phyloP scores from a whole-genome alignment of 37 sponge, comb jelly and placozoan genomes.

The Spongia lamella region DNA sequence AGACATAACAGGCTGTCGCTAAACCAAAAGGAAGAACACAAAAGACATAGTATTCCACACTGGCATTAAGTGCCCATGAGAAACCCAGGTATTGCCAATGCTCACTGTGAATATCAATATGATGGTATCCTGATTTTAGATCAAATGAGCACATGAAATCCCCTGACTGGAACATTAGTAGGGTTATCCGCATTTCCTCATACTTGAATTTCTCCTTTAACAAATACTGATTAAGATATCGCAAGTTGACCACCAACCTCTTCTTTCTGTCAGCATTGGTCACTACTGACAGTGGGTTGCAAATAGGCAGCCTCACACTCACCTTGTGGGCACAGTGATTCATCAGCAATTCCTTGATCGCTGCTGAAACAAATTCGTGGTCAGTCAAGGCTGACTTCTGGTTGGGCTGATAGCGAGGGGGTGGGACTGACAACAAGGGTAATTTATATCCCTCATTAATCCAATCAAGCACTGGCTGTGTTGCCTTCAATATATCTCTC shows the following conservation, averaged over 20 bases:
- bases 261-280: background rate
- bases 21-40: no score
- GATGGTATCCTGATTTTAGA: conserved; percentile 29
- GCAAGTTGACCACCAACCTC: conserved; percentile 23
- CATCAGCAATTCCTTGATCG: conserved; percentile 3
- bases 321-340: background rate
- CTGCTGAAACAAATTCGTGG: conserved; percentile 26
- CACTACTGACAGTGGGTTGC: conserved; percentile 34
- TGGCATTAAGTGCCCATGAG: no score
- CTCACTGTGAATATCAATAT: conserved; percentile 38
- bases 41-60: no score
- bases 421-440: conserved; percentile 1
- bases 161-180: conserved; percentile 7
- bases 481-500: conserved; percentile 11
- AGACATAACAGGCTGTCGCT: no score
- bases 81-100: no score
- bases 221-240: conserved; percentile 17
- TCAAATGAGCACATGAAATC: conserved; percentile 23
- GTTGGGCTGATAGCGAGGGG: background rate
- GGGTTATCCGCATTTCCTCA: conserved; percentile 27
- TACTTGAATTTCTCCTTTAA: conserved; percentile 33
- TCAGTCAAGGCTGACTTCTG: conserved; percentile 11
- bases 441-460: conserved; percentile 17
- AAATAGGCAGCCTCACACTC: background rate
- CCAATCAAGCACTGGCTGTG: background rate